phyloP scores from a whole-genome alignment of 2,797 vertebrate genomes.

The Artibeus jamaicensis region DNA sequence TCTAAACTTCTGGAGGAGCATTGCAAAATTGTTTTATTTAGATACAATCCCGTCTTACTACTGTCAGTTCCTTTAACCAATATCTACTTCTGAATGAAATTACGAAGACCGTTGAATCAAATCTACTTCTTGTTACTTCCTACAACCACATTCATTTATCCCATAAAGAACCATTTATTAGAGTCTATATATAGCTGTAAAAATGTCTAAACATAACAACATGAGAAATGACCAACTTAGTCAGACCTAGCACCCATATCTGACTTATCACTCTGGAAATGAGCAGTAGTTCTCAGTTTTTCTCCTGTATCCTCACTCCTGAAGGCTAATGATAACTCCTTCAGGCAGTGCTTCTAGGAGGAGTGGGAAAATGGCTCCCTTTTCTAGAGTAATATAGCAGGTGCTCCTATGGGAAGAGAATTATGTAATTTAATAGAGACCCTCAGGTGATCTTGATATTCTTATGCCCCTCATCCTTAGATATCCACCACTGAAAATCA shows the following conservation, averaged over 20 bases:
- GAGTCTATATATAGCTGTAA: neutral
- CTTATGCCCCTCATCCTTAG: neutral
- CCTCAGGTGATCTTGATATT: neutral
- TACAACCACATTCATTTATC: neutral
- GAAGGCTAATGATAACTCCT: neutral
- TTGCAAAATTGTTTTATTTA: neutral
- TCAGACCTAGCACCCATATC: neutral
- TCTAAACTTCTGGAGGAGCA: neutral
- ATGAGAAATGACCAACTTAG: neutral
- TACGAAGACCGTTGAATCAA: neutral
- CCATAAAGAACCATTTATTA: neutral
- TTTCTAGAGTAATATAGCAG: neutral
- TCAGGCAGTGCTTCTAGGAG: neutral
- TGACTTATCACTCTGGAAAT: neutral
- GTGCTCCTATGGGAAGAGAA: neutral
- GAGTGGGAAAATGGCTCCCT: accelerated
- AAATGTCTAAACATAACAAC: neutral
- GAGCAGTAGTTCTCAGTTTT: neutral
- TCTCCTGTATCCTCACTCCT: neutral
- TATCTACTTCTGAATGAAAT: neutral
- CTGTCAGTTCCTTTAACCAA: neutral
- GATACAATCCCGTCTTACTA: neutral
- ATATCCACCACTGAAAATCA: neutral
- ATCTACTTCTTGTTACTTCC: neutral
- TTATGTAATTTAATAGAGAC: neutral